Percentiles rank a stretch among this genome's conserved stretches.
These are phyloP conservation scores for Trachelus troglodyta DNA, from an alignment of 2,888 invertebrate species.

Conservation along the genomic window DNA sequence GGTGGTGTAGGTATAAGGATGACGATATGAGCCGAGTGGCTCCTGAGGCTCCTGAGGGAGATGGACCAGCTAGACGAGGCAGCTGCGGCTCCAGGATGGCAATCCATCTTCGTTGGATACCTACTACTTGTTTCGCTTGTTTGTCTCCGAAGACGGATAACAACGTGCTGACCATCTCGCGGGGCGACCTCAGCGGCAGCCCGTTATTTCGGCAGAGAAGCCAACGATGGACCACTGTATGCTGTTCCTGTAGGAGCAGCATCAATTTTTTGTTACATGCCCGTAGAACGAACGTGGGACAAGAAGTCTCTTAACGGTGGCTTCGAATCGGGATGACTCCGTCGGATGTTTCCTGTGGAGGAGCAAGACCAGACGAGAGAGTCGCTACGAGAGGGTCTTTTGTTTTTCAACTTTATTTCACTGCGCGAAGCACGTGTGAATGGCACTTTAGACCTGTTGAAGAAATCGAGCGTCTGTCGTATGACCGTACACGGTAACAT, in stretches of 20 bases:
- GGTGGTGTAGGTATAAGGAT: conserved; percentile 37
- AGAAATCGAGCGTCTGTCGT: neutral
- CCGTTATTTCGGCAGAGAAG: conserved; percentile 2
- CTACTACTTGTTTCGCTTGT: conserved; percentile 50
- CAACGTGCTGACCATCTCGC: conserved; percentile 18
- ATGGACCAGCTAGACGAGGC: conserved; percentile 36
- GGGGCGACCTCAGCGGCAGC: neutral
- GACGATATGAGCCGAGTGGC: conserved; percentile 39
- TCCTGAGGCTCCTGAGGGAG: conserved; percentile 34
- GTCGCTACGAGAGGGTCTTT: neutral
- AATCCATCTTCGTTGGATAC: conserved; percentile 55
- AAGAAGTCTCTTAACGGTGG: neutral
- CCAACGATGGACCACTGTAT: neutral
- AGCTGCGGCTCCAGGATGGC: conserved; percentile 43
- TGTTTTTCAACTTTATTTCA: neutral
- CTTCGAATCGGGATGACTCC: neutral
- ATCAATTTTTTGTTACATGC: neutral
- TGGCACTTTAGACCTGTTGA: neutral
- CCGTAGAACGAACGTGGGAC: neutral
- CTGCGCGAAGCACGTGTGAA: neutral
- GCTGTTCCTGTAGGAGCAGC: neutral
- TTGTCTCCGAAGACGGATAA: conserved; percentile 52
- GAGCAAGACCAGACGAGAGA: neutral
- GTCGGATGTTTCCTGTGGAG: neutral
- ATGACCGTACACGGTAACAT: neutral